A percentile compares a stretch with the other conserved stretches of the same genome.
phyloP scores from a whole-genome alignment of 2,888 invertebrate genomes.

The Eristalis pertinax region DNA sequence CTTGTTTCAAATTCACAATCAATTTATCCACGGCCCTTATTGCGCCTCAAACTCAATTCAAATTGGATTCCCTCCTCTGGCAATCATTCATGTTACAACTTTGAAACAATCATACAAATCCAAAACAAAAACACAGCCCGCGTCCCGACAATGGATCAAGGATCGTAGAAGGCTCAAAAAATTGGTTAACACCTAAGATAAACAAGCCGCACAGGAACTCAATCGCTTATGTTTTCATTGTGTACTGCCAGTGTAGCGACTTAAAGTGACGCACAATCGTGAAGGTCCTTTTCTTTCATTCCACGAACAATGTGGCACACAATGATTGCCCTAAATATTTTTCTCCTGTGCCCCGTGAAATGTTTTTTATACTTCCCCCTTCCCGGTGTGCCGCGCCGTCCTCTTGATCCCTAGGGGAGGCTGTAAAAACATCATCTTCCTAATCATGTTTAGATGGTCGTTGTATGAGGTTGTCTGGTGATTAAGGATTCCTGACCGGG shows the following conservation, averaged over 20 bases:
- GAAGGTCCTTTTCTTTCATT: constrained; percentile 21
- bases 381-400: constrained; percentile 9
- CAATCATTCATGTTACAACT: constrained; percentile 44
- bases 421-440: constrained; percentile 80
- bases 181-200: constrained; percentile 67
- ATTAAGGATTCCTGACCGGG: constrained; percentile 64
- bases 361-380: constrained; percentile 8
- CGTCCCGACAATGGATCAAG: constrained; percentile 18
- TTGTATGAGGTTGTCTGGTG: constrained; percentile 63
- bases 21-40: neutral
- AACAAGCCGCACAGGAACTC: constrained; percentile 58
- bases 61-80: neutral
- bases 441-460: constrained; percentile 81
- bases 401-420: constrained; percentile 73
- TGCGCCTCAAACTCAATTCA: neutral
- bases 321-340: constrained; percentile 54
- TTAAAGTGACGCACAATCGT: constrained; percentile 65
- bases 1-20: neutral
- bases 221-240: constrained; percentile 65
- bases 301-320: constrained; percentile 28
- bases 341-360: neutral
- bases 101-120: constrained; percentile 57
- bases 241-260: constrained; percentile 61
- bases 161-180: neutral
- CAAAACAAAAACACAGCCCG: constrained; percentile 62